phyloP scores from a whole-genome alignment of 2,888 invertebrate species.

The Drosophila helvetica region DNA sequence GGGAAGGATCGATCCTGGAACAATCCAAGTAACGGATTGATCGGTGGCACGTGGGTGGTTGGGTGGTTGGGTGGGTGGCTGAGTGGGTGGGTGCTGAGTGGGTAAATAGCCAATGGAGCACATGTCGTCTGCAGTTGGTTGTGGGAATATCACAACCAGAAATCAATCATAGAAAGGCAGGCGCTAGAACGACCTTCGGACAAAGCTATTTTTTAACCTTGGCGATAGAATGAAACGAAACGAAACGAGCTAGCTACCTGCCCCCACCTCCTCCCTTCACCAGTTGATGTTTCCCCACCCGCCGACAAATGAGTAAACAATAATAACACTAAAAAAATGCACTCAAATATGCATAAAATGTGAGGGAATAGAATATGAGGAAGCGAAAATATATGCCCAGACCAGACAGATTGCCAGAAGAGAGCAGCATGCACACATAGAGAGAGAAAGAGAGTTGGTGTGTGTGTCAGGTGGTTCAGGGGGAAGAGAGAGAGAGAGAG shows the following conservation, averaged over 20 bases:
- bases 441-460: not conserved
- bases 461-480: slow-evolving; percentile 36
- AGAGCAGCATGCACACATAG: slow-evolving; percentile 13
- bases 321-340: slow-evolving; percentile 50
- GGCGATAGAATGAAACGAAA: slow-evolving; percentile 68
- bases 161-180: no score
- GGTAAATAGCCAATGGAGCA: no score
- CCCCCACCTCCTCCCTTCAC: slow-evolving; percentile 32
- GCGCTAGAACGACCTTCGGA: slow-evolving; percentile 80
- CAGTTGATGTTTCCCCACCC: slow-evolving; percentile 50
- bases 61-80: no score
- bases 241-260: slow-evolving; percentile 20
- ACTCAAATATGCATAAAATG: slow-evolving; percentile 58
- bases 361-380: slow-evolving; percentile 52
- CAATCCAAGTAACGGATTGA: no score
- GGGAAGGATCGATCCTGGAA: no score
- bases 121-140: no score
- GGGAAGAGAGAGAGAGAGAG: not conserved
- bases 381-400: slow-evolving; percentile 52
- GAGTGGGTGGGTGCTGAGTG: no score
- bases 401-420: slow-evolving; percentile 30
- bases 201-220: slow-evolving; percentile 84
- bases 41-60: no score
- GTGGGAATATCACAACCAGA: no score
- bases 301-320: slow-evolving; percentile 61